Conservation (phyloP, 2,888 invertebrate species). For the Ariolimax columbianus region DNA sequence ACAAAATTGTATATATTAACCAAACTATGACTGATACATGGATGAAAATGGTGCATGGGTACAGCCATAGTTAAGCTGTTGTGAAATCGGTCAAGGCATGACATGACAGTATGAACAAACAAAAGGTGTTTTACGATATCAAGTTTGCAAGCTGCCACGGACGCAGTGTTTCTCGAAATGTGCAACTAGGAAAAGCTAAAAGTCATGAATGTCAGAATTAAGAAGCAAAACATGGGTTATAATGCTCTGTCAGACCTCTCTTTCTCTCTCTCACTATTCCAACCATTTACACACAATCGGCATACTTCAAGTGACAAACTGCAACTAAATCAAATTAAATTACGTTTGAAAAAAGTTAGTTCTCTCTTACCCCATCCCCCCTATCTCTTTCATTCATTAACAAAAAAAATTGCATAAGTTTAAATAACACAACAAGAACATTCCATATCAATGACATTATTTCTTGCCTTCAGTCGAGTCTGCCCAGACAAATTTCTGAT, state of each 20-base stretch:
- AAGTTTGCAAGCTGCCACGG: not conserved
- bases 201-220: not conserved
- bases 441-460: not conserved
- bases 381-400: not conserved
- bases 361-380: not conserved
- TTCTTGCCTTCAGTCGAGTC: not conserved
- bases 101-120: not conserved
- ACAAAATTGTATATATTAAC: not conserved
- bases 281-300: not conserved
- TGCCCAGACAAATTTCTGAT: not conserved
- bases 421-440: slow-evolving; percentile 31
- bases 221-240: not conserved
- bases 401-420: slow-evolving; percentile 26
- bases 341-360: too few species aligned
- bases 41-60: slow-evolving; percentile 7
- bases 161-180: not conserved
- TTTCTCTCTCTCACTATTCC: too few species aligned
- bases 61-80: not conserved
- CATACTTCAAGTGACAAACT: too few species aligned
- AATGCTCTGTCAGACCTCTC: too few species aligned
- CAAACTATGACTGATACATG: not conserved
- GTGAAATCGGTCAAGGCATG: not conserved
- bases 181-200: not conserved
- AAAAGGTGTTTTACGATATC: not conserved
- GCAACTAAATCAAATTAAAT: too few species aligned